phyloP scores from a whole-genome alignment of 2,888 invertebrate genomes.

The Ptilodon capucinus region DNA sequence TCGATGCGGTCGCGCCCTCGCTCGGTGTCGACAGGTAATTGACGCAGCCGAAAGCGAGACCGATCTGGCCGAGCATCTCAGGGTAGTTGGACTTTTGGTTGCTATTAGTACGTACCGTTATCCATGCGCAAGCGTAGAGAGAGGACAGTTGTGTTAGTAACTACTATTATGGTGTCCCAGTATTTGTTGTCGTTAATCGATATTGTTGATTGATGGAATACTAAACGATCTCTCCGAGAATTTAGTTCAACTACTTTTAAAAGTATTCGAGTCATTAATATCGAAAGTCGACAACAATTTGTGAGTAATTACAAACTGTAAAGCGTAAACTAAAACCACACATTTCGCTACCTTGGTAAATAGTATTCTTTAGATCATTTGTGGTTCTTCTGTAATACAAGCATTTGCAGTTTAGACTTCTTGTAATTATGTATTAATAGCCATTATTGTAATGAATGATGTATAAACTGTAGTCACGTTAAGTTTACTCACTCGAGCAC shows the following conservation, averaged over 20 bases:
- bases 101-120: slow-evolving; percentile 60
- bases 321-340: slow-evolving; percentile 56
- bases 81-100: slow-evolving; percentile 80
- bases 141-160: slow-evolving; percentile 32
- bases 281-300: background rate
- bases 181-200: background rate
- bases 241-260: too few species aligned
- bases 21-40: slow-evolving; percentile 72
- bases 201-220: background rate
- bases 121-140: slow-evolving; percentile 60
- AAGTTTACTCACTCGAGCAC: slow-evolving; percentile 86
- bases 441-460: slow-evolving; percentile 29
- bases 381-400: slow-evolving; percentile 79
- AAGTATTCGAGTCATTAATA: too few species aligned
- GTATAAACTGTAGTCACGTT: slow-evolving; percentile 9
- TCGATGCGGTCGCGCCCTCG: slow-evolving; percentile 38
- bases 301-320: slow-evolving; percentile 30
- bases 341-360: slow-evolving; percentile 74
- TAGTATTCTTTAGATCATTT: slow-evolving; percentile 80
- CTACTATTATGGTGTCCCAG: slow-evolving; percentile 8
- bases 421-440: slow-evolving; percentile 23
- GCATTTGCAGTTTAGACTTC: slow-evolving; percentile 39
- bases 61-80: slow-evolving; percentile 80
- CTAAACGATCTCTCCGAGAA: background rate
- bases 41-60: slow-evolving; percentile 78